A percentile compares a stretch with the other conserved stretches of the same genome.
phyloP scores from a whole-genome alignment of 2,888 invertebrate genomes.

The Ophioninae sp. region DNA sequence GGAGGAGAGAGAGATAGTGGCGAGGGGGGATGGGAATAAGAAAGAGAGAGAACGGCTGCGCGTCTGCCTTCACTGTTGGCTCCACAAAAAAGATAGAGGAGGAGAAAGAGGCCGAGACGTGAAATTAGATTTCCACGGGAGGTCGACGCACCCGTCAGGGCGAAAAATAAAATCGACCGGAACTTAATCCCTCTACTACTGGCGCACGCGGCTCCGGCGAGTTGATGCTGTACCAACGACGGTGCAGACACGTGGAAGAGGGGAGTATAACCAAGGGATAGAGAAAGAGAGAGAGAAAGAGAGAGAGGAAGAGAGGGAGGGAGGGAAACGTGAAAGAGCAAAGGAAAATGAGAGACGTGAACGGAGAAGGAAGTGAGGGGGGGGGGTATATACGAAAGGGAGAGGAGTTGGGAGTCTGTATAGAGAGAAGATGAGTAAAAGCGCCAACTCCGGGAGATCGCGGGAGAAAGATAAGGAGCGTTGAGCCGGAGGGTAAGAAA shows the following conservation, averaged over 20 bases:
- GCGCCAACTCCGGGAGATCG: constrained; percentile 46
- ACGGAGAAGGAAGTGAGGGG: constrained; percentile 25
- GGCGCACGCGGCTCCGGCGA: constrained; percentile 40
- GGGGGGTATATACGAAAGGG: constrained; percentile 20
- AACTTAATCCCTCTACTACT: constrained; percentile 68
- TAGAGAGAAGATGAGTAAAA: constrained; percentile 57
- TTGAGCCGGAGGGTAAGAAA: constrained; percentile 28
- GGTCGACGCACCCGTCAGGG: constrained; percentile 64
- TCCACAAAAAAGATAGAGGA: constrained; percentile 38
- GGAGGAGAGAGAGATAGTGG: constrained; percentile 7
- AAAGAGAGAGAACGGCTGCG: constrained; percentile 21
- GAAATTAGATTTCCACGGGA: constrained; percentile 69
- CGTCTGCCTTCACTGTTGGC: constrained; percentile 38
- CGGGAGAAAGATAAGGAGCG: constrained; percentile 32
- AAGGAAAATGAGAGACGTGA: constrained; percentile 50
- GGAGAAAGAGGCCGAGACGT: constrained; percentile 62
- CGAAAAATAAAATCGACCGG: constrained; percentile 67
- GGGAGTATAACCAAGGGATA: constrained; percentile 23
- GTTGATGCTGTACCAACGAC: constrained; percentile 29
- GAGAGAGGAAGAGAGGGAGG: constrained; percentile 33
- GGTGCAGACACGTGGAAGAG: constrained; percentile 16
- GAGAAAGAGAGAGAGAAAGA: constrained; percentile 50
- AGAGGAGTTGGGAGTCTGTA: constrained; percentile 51
- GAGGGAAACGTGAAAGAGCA: constrained; percentile 15
- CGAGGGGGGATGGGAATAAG: background rate